Conservation (phyloP, 2,797 vertebrate genomes). For the Coregonus suidteri region DNA sequence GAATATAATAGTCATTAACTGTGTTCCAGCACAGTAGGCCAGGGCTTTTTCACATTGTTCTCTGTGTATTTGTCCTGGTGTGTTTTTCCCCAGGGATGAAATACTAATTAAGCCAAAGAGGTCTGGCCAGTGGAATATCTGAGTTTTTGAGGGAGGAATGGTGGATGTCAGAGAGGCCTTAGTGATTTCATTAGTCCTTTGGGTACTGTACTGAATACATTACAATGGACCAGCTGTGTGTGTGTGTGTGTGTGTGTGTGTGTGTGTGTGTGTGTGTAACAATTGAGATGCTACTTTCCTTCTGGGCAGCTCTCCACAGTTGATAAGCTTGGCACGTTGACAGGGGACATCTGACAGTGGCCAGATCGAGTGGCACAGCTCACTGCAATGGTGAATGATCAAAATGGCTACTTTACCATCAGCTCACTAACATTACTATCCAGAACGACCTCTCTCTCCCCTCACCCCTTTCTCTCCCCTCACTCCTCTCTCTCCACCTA, state of each 20-base stretch:
- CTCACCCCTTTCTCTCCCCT: conserved; percentile 21
- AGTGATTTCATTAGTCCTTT: conserved; percentile 74
- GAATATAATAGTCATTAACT: conserved; percentile 6
- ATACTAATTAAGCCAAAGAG: conserved; percentile 77
- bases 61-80: conserved; percentile 55
- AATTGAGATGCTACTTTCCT: conserved; percentile 46
- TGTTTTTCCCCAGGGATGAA: conserved; percentile 58
- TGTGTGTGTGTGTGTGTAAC: conserved; percentile 18
- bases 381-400: conserved; percentile 34
- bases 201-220: conserved; percentile 73
- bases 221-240: conserved; percentile 66
- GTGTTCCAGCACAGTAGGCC: background rate
- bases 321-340: conserved; percentile 48
- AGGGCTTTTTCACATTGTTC: background rate
- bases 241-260: conserved; percentile 11
- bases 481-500: conserved; percentile 17
- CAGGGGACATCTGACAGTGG: conserved; percentile 14
- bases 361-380: background rate
- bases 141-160: conserved; percentile 63
- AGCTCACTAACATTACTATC: conserved; percentile 18
- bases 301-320: conserved; percentile 52
- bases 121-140: conserved; percentile 51
- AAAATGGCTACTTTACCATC: conserved; percentile 17
- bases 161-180: conserved; percentile 55
- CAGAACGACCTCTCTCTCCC: conserved; percentile 26